These are phyloP conservation scores for Fundulus diaphanus DNA, from an alignment of 2,797 vertebrate species.

Conservation along the genomic window DNA sequence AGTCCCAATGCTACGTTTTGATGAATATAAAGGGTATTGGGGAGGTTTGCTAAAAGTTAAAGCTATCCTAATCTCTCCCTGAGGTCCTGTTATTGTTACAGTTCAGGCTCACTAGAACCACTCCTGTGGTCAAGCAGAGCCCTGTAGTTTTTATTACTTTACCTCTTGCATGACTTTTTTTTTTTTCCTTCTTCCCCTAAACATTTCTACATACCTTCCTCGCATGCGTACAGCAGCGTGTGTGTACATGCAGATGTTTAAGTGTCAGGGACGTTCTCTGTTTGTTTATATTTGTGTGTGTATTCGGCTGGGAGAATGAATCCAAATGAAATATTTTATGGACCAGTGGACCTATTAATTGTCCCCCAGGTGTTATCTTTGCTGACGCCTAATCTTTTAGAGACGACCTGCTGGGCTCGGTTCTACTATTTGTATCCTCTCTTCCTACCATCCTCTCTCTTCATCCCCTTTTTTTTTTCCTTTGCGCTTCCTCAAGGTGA, in stretches of 20 bases:
- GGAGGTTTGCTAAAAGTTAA: no score
- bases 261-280: constrained; percentile 56
- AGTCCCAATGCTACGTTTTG: neutral
- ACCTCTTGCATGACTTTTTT: constrained; percentile 42
- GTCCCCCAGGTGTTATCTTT: constrained; percentile 88
- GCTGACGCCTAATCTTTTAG: constrained; percentile 86
- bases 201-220: constrained; percentile 54
- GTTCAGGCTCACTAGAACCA: neutral
- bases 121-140: constrained; percentile 38
- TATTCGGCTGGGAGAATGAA: constrained; percentile 76
- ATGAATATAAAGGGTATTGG: neutral
- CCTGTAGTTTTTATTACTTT: constrained; percentile 46
- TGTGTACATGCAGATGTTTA: constrained; percentile 45
- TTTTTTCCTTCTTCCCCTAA: constrained; percentile 39
- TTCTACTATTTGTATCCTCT: constrained; percentile 70
- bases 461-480: constrained; percentile 46
- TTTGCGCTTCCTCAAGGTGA: constrained; percentile 61
- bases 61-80: no score
- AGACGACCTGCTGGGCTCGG: constrained; percentile 82
- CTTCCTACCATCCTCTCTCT: constrained; percentile 57
- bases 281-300: constrained; percentile 59
- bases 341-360: constrained; percentile 96
- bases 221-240: constrained; percentile 47
- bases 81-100: no score
- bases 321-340: constrained; percentile 92